A percentile compares a stretch with the other conserved stretches of the same genome.
These are phyloP conservation scores for Nephrotoma guestfalica DNA, from an alignment of 2,888 invertebrate genomes.

Conservation along the genomic window DNA sequence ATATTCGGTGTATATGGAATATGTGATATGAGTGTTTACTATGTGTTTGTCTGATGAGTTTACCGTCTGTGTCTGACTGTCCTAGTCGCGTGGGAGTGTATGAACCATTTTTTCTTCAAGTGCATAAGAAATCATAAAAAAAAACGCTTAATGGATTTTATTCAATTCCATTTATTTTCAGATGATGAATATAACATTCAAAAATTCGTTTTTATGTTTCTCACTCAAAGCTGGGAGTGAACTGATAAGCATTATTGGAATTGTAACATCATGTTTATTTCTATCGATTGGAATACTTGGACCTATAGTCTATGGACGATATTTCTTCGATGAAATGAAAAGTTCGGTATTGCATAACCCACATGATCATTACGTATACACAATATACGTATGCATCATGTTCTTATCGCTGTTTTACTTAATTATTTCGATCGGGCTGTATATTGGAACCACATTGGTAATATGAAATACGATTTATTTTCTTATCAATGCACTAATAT, in stretches of 20 bases:
- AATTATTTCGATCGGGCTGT: not conserved
- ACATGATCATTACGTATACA: not conserved
- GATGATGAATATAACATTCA: not conserved
- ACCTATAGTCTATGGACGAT: not conserved
- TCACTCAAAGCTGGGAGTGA: not conserved
- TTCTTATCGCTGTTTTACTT: not conserved
- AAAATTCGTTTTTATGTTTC: not conserved
- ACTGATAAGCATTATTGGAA: not conserved
- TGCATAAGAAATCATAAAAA: too few relatives aligned
- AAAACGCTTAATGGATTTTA: too few relatives aligned
- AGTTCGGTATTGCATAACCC: not conserved
- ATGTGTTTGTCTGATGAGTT: too few relatives aligned
- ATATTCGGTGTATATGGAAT: too few relatives aligned
- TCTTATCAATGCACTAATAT: not conserved
- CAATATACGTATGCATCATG: not conserved
- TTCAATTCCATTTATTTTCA: not conserved
- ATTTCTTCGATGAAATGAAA: not conserved
- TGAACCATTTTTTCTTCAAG: too few relatives aligned
- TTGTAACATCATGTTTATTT: not conserved
- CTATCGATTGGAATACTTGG: not conserved
- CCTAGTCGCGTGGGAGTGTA: too few relatives aligned
- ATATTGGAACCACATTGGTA: not conserved
- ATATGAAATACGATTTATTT: not conserved
- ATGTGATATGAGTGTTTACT: too few relatives aligned
- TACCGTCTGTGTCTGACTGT: too few relatives aligned